Evolutionary conservation across 92 coral and sea anemone species (phyloP).

Genomic region (Palythoa grandis): DNA sequence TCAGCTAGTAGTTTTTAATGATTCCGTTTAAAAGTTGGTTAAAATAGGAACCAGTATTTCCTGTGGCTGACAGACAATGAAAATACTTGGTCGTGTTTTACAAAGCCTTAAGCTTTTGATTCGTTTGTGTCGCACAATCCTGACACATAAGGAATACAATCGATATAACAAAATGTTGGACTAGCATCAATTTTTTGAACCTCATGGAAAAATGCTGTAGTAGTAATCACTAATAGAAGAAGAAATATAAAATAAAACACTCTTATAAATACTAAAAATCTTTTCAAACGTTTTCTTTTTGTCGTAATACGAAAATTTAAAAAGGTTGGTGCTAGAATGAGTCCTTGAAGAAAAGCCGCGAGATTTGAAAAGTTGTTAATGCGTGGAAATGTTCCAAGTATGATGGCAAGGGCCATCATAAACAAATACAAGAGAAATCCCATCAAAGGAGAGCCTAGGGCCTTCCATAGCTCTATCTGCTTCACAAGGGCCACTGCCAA

Average conservation of each 20-base stretch:
- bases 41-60: neutral
- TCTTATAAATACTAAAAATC: neutral
- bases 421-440: conserved; percentile 26
- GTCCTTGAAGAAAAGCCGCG: conserved; percentile 41
- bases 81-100: neutral
- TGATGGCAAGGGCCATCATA: conserved; percentile 10
- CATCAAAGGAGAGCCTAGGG: conserved; percentile 37
- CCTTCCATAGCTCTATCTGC: conserved; percentile 34
- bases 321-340: conserved; percentile 24
- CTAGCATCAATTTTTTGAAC: conserved; percentile 25
- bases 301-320: neutral
- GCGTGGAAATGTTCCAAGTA: conserved; percentile 36
- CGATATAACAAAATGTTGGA: conserved; percentile 25
- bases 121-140: conserved; percentile 20
- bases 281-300: neutral
- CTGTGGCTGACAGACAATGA: neutral
- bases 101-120: neutral
- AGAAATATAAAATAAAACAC: neutral
- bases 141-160: conserved; percentile 31
- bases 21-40: too few species aligned
- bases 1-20: too few species aligned
- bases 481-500: conserved; percentile 32
- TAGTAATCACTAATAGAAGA: neutral
- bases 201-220: conserved; percentile 26
- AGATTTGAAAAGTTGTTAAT: conserved; percentile 43